Evolutionary conservation across 2,888 invertebrate genomes (phyloP), one percentile per base, ranked within the genome.

Genomic region (Bibio marci): DNA sequence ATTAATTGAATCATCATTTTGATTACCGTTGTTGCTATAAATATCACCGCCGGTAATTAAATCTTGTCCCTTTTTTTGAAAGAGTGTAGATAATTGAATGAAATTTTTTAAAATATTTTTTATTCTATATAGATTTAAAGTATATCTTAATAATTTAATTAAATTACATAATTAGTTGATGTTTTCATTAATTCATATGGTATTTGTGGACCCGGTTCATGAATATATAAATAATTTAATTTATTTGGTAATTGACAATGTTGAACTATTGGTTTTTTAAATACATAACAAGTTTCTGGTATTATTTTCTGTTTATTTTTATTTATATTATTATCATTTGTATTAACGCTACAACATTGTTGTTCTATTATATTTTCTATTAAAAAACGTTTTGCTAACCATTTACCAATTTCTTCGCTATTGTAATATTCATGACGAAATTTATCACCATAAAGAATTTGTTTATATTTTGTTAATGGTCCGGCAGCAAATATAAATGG

Each of bases 401-500:
- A 66, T 39, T 66, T 62, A 3, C 80, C 80, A 33, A 79, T 66
- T 51, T 80, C 78, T 37, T 69, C 62, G 0, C 71, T 64, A 50
- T 66, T 68, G 50, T 65, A 76, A 49, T 70, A 61, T n/a, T 58
- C 53, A 44, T 78, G 77, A 12, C 62, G 52, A 43, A 58, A 57
- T 12, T 58, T 50, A 2, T 63, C 58, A 0, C 73, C 71, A 49
- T 68, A 65, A 47, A 73, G 66, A n/a, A 64, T 63, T 10, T 70
- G 59, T 1, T 74, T 70, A 52, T 78, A 79, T 43, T 70, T 68
- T 3, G 73, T 71, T 39, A 73, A 58, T 0, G 74, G 63, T 1
- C 80, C 80, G 3, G 75, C 79, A 1, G 71, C 78, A 50, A 63
- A 75, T 39, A 81, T 71, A 41, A 56, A 53, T 0, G 67, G 67